Evolutionary conservation across 2,888 invertebrate species (phyloP), one percentile per base, ranked within the genome.

Genomic region (Protophormia terraenovae): DNA sequence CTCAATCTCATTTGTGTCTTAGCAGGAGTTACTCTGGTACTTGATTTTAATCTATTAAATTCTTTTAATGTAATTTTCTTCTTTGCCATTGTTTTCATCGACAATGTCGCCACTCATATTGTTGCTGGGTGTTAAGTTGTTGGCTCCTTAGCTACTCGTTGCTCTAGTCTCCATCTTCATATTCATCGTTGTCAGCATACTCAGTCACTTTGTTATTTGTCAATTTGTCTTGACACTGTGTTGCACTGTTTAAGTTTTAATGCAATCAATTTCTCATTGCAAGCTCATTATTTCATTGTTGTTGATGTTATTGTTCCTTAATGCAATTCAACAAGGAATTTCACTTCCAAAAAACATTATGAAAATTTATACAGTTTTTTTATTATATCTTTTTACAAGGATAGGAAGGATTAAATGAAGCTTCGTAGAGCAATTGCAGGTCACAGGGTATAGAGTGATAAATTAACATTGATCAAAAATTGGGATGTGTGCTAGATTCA

Each of bases 241-340:
- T 55, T 45, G 58, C 66, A 73, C 45, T 67, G 50, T 35, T 60
- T 77, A 60, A 80, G 50, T 72, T 76, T 80, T 84, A 84, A 84
- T 84, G 72, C 80, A 76, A 76, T 80, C 75, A 84, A 80, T 84
- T 84, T 80, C 72, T 79, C 79, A 76, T 71, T 76, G 69, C 75
- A 38, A 72, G 80, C 75, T 84, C 64, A 71, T 84, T 76, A 79
- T 75, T 62, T 75, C 45, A 60, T 67, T 78, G 78, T 69, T 47
- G 58, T 50, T 67, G 58, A 24, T 67, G n/a, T 58, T 47, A 6
- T 50, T 67, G 53, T 55, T 41, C 2, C 41, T 60, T 62, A 69
- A 75, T 75, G 50, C 50, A 60, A 50, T 38, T 67, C 58, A 67
- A 50, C 47, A 58, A 38, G 73, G 45, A 73, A 27, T 19, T 78